phyloP scores from a whole-genome alignment of 2,888 invertebrate species.

The Eupithecia tripunctaria region DNA sequence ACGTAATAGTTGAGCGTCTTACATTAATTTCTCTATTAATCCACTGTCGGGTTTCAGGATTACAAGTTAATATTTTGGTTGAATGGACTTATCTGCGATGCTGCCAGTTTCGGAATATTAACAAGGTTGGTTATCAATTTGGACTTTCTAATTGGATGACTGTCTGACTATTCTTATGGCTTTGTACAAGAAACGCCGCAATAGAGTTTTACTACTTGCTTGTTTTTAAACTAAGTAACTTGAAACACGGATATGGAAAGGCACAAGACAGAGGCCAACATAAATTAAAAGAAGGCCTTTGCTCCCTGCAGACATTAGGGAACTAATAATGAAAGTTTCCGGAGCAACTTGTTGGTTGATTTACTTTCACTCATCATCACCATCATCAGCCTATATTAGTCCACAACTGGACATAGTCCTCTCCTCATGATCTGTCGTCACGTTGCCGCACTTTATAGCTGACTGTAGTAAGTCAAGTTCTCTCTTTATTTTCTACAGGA shows the following conservation, averaged over 20 bases:
- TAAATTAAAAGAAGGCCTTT: neutral
- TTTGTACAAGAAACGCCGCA: neutral
- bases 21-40: conserved; percentile 35
- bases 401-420: too few relatives aligned
- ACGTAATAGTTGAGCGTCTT: conserved; percentile 18
- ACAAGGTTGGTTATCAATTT: conserved; percentile 27
- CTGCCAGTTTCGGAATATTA: conserved; percentile 36
- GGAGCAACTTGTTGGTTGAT: too few relatives aligned
- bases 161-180: neutral
- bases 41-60: conserved; percentile 32
- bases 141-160: neutral
- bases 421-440: too few relatives aligned
- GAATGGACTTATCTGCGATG: conserved; percentile 33
- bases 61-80: conserved; percentile 43
- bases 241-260: neutral
- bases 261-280: neutral
- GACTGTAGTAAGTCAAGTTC: neutral
- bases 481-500: neutral
- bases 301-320: neutral
- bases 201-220: neutral
- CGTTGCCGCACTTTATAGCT: neutral
- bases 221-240: neutral
- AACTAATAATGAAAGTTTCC: neutral
- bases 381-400: too few relatives aligned
- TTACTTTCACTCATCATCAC: too few relatives aligned